A percentile compares a stretch with the other conserved stretches of the same genome.
Conservation (phyloP, 1,140 invertebrate genomes). For the Spodoptera frugiperda region DNA sequence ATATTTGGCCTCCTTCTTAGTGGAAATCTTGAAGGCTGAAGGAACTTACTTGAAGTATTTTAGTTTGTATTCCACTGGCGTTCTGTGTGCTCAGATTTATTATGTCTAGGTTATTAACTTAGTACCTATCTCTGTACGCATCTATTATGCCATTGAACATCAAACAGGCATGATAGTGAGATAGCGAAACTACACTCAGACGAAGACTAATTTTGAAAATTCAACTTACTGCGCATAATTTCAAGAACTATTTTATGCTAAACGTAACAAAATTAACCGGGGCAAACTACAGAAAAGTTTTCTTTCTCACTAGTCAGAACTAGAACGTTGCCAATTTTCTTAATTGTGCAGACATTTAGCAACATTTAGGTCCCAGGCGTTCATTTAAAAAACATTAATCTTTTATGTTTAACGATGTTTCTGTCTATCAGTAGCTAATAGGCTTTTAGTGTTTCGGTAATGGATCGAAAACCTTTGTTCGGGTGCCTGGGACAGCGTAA, state of each 20-base stretch:
- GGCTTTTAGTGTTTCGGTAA: slow-evolving; percentile 39
- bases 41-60: neutral
- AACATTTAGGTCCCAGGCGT: slow-evolving; percentile 3
- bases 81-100: neutral
- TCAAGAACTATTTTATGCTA: neutral
- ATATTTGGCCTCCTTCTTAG: too few relatives aligned
- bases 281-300: neutral
- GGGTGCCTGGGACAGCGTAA: slow-evolving; percentile 4
- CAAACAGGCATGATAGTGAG: too few relatives aligned
- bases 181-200: too few relatives aligned
- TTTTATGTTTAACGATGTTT: slow-evolving; percentile 38
- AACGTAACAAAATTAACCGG: neutral
- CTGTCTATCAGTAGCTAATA: slow-evolving; percentile 33
- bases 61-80: neutral
- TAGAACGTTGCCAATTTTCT: slow-evolving; percentile 20
- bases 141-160: too few relatives aligned
- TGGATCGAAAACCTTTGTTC: slow-evolving; percentile 28
- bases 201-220: too few relatives aligned
- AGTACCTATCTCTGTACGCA: too few relatives aligned
- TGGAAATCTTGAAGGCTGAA: too few relatives aligned
- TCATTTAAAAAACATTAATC: slow-evolving; percentile 42
- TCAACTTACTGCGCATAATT: neutral
- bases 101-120: too few relatives aligned
- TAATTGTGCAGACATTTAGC: slow-evolving; percentile 24
- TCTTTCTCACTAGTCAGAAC: neutral